Evolutionary conservation across 1,140 invertebrate species (phyloP).

Genomic region (Schlechtendalia chinensis): DNA sequence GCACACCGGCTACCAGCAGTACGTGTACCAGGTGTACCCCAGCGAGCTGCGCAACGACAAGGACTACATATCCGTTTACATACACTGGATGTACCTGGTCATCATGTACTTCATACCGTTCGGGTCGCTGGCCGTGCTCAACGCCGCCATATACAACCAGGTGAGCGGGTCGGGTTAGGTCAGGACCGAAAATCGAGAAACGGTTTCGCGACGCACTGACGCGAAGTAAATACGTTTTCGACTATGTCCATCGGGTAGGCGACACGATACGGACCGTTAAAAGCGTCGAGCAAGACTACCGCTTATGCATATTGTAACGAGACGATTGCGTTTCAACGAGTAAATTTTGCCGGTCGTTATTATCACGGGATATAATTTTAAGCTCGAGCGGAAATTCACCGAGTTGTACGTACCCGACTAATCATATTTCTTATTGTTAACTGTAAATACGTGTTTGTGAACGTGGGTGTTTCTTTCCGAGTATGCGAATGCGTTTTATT

Average conservation of each 20-base stretch:
- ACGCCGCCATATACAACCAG: constrained; percentile 82
- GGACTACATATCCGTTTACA: constrained; percentile 81
- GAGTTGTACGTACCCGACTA: background rate
- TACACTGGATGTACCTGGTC: constrained; percentile 88
- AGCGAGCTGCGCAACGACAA: constrained; percentile 69
- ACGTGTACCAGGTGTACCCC: constrained; percentile 70
- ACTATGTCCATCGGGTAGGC: no score
- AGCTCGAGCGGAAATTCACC: background rate
- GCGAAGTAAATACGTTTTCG: no score
- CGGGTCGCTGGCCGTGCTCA: constrained; percentile 77
- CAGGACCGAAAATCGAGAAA: no score
- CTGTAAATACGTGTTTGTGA: background rate
- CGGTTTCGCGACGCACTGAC: no score
- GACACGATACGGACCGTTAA: background rate
- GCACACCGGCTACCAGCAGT: constrained; percentile 59
- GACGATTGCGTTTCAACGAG: background rate
- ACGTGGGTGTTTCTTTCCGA: background rate
- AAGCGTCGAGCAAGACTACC: background rate
- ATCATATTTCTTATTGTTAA: background rate
- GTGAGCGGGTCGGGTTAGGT: constrained; percentile 58
- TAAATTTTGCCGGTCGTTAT: background rate
- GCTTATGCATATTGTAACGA: background rate
- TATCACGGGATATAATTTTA: background rate
- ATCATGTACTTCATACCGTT: constrained; percentile 91
- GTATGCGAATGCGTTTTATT: constrained; percentile 21